These are phyloP conservation scores for Platyscapa corneri DNA, from an alignment of 1,140 invertebrate genomes.

Conservation along the genomic window DNA sequence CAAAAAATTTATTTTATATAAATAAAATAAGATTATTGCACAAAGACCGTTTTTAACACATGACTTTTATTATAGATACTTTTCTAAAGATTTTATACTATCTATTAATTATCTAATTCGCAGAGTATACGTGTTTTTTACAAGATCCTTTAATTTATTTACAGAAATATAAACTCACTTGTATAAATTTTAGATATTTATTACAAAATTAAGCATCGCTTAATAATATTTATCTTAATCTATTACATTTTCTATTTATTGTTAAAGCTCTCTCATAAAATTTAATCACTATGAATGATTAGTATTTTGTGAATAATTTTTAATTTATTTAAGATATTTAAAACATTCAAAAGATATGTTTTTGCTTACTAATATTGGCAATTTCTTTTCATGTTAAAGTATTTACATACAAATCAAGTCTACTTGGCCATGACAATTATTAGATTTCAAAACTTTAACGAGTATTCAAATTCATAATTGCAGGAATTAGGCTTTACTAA, in stretches of 20 bases:
- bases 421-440: constrained; percentile 10
- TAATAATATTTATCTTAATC: constrained; percentile 37
- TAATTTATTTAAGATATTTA: constrained; percentile 27
- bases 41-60: not conserved
- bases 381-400: constrained; percentile 13
- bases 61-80: not conserved
- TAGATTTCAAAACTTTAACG: constrained; percentile 17
- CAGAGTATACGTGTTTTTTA: constrained; percentile 35
- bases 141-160: constrained; percentile 42
- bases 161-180: constrained; percentile 41
- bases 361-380: not conserved
- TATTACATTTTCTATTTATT: constrained; percentile 39
- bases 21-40: constrained; percentile 27
- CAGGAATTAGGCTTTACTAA: constrained; percentile 19
- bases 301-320: constrained; percentile 8
- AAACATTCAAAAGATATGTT: constrained; percentile 35
- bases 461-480: constrained; percentile 26
- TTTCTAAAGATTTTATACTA: not conserved
- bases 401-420: constrained; percentile 10
- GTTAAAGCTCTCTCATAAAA: constrained; percentile 32
- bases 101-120: constrained; percentile 27
- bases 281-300: constrained; percentile 19
- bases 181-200: constrained; percentile 39
- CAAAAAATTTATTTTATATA: constrained; percentile 9
- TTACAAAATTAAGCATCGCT: constrained; percentile 41